A percentile compares a stretch with the other conserved stretches of the same genome.
These are phyloP conservation scores for Phocoena phocoena DNA, from an alignment of 2,113 vertebrate species.

Conservation along the genomic window DNA sequence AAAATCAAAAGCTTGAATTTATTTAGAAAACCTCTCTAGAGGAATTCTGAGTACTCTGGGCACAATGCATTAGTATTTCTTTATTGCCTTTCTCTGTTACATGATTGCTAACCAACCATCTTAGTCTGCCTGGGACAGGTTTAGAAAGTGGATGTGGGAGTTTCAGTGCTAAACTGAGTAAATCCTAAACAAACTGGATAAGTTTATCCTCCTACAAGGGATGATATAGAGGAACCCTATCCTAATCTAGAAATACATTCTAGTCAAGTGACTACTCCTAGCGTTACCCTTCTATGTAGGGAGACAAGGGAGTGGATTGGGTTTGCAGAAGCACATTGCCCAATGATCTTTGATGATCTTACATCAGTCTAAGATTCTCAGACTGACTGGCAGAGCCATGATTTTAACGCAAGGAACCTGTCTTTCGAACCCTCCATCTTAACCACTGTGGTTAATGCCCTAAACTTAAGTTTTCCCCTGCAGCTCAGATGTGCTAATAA, in stretches of 20 bases:
- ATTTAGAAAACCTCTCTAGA: neutral
- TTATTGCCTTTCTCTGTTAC: neutral
- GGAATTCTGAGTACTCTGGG: neutral
- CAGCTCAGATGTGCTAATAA: neutral
- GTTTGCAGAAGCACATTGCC: neutral
- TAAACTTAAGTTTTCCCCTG: neutral
- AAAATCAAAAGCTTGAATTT: neutral
- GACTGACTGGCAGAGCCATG: neutral
- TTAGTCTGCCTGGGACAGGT: neutral
- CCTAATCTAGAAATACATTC: neutral
- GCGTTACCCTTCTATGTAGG: neutral
- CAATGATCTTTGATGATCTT: neutral
- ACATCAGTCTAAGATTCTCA: neutral
- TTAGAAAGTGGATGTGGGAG: neutral
- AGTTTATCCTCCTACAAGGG: rapidly evolving
- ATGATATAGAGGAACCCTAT: neutral
- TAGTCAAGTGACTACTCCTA: neutral
- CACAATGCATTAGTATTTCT: neutral
- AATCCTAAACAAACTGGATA: neutral
- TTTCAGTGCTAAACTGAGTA: neutral
- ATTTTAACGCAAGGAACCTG: neutral
- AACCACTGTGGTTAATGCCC: neutral
- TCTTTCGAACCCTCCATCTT: neutral
- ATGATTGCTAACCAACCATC: neutral
- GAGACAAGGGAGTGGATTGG: rapidly evolving